phyloP scores from a whole-genome alignment of 2,113 vertebrate species.

The Ariopsis seemanni region DNA sequence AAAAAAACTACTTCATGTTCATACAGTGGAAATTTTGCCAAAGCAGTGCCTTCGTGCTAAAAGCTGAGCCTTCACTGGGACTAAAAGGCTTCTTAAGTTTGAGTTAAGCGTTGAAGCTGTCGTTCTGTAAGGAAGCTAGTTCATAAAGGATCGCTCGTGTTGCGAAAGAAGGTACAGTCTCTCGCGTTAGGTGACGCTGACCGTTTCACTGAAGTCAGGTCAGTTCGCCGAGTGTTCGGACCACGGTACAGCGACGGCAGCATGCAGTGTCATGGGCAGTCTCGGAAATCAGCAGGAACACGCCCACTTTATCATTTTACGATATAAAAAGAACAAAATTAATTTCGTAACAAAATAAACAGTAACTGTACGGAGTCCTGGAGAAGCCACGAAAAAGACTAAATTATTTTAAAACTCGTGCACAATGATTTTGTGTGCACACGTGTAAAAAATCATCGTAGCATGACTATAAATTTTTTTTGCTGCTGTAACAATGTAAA shows the following conservation, averaged over 20 bases:
- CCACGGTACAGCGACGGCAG: conserved; percentile 16
- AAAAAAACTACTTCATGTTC: conserved; percentile 63
- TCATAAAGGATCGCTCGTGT: neutral
- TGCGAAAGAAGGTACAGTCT: conserved; percentile 36
- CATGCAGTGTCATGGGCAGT: conserved; percentile 58
- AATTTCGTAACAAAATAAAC: neutral
- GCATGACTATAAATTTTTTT: neutral
- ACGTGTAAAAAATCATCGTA: neutral
- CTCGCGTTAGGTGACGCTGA: conserved; percentile 41
- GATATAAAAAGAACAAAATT: neutral
- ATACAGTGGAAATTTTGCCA: conserved; percentile 37
- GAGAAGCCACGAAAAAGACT: neutral
- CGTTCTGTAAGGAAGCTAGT: neutral
- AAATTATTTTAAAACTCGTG: neutral
- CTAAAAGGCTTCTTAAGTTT: conserved; percentile 1
- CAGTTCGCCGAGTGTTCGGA: conserved; percentile 14
- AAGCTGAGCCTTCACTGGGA: conserved; percentile 16
- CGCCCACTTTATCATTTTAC: conserved; percentile 22
- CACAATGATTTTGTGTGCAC: neutral
- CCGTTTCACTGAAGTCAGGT: conserved; percentile 36
- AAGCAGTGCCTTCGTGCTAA: conserved; percentile 19
- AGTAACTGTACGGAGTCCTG: neutral
- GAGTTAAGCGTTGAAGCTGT: conserved; percentile 5
- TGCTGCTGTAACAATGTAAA: too few relatives aligned
- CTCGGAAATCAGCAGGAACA: conserved; percentile 48